These are phyloP conservation scores for Drosophila greeni DNA, from an alignment of 2,888 invertebrate genomes.

Conservation along the genomic window DNA sequence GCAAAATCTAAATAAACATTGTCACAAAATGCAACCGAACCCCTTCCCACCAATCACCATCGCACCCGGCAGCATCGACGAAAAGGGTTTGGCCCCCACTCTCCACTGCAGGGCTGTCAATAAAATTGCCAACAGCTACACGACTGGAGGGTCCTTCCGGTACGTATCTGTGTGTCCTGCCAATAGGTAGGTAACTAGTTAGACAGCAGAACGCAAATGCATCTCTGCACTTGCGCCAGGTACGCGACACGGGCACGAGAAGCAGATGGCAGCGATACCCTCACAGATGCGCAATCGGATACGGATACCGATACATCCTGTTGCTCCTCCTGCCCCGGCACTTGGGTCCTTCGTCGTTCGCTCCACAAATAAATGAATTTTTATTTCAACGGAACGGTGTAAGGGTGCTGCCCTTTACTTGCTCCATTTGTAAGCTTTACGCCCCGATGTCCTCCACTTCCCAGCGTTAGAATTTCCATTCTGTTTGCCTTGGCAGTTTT, in stretches of 20 bases:
- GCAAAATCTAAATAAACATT: conserved; percentile 76
- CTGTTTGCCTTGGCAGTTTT: conserved; percentile 42
- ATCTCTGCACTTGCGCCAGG: conserved; percentile 58
- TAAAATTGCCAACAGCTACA: conserved; percentile 66
- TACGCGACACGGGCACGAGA: conserved; percentile 34
- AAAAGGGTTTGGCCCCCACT: conserved; percentile 49
- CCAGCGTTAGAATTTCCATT: conserved; percentile 53
- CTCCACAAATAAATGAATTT: conserved; percentile 57
- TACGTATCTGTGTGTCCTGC: conserved; percentile 40
- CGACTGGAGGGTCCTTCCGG: conserved; percentile 15
- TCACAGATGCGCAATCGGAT: conserved; percentile 44
- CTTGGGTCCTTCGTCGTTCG: conserved; percentile 37
- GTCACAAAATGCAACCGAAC: conserved; percentile 69
- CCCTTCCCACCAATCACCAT: conserved; percentile 16
- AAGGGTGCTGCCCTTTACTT: conserved; percentile 15
- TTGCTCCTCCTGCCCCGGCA: conserved; percentile 50
- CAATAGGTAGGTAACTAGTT: conserved; percentile 63
- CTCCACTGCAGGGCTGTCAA: conserved; percentile 55
- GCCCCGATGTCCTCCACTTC: conserved; percentile 17
- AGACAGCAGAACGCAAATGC: conserved; percentile 52
- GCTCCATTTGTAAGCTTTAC: conserved; percentile 61
- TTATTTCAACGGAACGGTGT: conserved; percentile 55
- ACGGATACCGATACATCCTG: conserved; percentile 48
- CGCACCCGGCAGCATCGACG: not conserved
- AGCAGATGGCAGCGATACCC: conserved; percentile 58